Evolutionary conservation across 1,140 invertebrate genomes (phyloP), one percentile per base, ranked within the genome.

Genomic region (Apis dorsata): DNA sequence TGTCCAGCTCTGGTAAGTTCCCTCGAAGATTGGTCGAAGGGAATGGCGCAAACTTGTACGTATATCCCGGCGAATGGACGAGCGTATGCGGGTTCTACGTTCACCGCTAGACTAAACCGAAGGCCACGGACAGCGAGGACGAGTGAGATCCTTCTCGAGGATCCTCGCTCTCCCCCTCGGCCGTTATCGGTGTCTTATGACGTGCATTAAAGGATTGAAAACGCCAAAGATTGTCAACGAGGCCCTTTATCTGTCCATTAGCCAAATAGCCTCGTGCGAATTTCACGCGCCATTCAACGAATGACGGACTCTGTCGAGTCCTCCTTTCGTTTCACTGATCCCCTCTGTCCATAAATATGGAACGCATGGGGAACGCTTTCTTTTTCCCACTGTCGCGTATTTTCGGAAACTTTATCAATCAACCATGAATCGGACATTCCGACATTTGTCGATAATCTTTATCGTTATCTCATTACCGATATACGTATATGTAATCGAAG

Each of bases 161-260:
- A 84, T 75, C 59, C 53, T 77, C n/a, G 13, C 28, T 21, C 65
- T n/a, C n/a, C 80, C 34, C 28, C 70, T 57, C 17, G 34, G 75
- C 86, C 88, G 80, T 91, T 92, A 91, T 92, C 91, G 91, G 86
- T 91, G 88, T 86, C 91, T 92, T 91, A 92, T 92, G 90, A 91
- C 87, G 83, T 91, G 88, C 90, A 91, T 92, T 92, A 92, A 91
- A 91, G 86, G 86, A 92, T 91, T 88, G 87, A 88, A 91, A 92
- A 92, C 89, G 87, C 88, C 88, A 85, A 92, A 91, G 91, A 92
- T 92, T 90, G 89, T 90, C 90, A 90, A 91, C 85, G 85, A 86
- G 89, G 68, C 82, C 83, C 88, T 92, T 91, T 92, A 90, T 91
- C 87, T 85, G 85, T 91, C 91, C 91, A 92, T 92, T 91, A 92